Conservation (phyloP, 2,888 invertebrate species). For the Tricholauxania praeusta region DNA sequence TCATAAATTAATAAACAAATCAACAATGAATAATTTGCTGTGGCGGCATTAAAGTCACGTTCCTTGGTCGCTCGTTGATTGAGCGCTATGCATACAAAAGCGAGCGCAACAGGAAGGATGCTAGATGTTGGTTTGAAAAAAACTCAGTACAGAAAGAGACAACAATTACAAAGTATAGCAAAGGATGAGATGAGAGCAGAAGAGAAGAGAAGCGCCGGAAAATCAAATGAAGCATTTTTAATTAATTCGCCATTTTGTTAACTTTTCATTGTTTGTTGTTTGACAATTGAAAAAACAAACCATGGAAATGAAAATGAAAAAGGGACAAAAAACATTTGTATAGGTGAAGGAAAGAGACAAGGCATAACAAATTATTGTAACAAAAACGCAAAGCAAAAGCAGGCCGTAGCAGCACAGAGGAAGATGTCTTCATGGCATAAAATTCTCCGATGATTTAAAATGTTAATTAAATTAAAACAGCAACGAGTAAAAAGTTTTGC, state of each 20-base stretch:
- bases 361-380: not conserved
- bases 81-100: not conserved
- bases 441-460: constrained; percentile 15
- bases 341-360: not conserved
- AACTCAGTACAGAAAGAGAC: no score
- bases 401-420: no score
- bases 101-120: not conserved
- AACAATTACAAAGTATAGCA: not conserved
- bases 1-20: constrained; percentile 29
- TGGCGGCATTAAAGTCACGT: constrained; percentile 19
- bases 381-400: no score
- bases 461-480: constrained; percentile 26
- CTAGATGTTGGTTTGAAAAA: no score
- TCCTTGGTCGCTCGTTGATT: constrained; percentile 5
- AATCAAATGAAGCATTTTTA: constrained; percentile 24
- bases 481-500: not conserved
- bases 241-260: constrained; percentile 30
- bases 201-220: not conserved
- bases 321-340: not conserved
- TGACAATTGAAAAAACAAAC: not conserved
- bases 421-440: not conserved
- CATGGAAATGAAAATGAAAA: not conserved
- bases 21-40: constrained; percentile 26
- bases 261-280: constrained; percentile 27
- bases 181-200: not conserved